A percentile compares a stretch with the other conserved stretches of the same genome.
These are phyloP conservation scores for Manis pentadactyla DNA, from an alignment of 2,797 vertebrate genomes.

Conservation along the genomic window DNA sequence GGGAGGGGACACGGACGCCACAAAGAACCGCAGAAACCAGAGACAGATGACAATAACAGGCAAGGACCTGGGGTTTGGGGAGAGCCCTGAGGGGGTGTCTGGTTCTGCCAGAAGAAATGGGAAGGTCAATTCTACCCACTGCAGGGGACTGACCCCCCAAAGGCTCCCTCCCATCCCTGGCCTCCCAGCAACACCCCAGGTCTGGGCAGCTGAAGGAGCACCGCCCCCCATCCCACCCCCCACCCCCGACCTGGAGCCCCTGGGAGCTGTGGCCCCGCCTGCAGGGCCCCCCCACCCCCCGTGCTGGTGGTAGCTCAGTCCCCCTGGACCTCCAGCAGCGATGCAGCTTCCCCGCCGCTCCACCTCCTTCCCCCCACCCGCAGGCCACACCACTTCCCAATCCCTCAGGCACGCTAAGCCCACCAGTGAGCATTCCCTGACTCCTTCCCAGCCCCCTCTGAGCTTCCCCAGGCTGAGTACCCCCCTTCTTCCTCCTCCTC, in stretches of 20 bases:
- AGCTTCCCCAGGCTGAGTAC: background rate
- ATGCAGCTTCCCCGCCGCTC: background rate
- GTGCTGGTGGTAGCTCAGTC: background rate
- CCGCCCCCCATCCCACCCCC: background rate
- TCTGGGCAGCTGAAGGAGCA: background rate
- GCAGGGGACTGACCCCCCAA: background rate
- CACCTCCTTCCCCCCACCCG: background rate
- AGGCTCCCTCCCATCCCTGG: background rate
- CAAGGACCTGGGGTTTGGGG: background rate
- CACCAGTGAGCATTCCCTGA: background rate
- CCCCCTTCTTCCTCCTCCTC: background rate
- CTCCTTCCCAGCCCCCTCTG: background rate
- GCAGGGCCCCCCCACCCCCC: background rate
- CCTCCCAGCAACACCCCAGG: background rate
- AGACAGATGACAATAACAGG: background rate
- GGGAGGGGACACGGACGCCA: background rate
- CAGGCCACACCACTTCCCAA: background rate
- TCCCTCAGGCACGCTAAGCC: background rate
- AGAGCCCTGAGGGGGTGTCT: background rate
- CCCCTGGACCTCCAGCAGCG: background rate
- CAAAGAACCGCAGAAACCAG: background rate
- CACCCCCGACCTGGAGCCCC: background rate
- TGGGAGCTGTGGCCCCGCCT: background rate
- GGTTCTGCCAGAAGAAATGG: background rate
- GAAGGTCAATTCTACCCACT: no score